Evolutionary conservation across 1,140 invertebrate species (phyloP), one percentile per base, ranked within the genome.

Genomic region (Rhizoglyphus robini): DNA sequence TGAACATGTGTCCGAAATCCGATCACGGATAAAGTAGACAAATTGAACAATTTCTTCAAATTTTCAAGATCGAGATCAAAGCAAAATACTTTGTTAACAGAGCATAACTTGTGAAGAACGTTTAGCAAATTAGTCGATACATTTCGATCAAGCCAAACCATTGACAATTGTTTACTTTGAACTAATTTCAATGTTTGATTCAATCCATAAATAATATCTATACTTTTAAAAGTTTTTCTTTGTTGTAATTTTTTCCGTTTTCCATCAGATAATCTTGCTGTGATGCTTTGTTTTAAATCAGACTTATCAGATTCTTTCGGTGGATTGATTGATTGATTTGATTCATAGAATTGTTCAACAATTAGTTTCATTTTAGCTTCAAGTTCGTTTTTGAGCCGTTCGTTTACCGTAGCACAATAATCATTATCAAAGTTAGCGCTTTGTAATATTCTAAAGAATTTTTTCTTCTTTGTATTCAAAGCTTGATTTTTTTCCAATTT

Each of bases 401-500:
- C 29, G 15, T 3, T 23, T 4, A 32, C 27, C 15, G 58, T 32
- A 4, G 1, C 2, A 23, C 27, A 60, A 46, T 32, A 60, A 4
- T 13, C 8, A n/a, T n/a, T n/a, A 32, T 29, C 15, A 46, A n/a
- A 11, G 13, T 2, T 8, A 46, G n/a, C 15, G 36, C 58, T 60
- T 46, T 60, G 58, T 60, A 60, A 46, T 20, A 60, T 23, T 2
- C 58, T 1, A n/a, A 60, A 2, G 36, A 60, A 32, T 27, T 60
- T 15, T 60, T 60, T 60, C 58, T 46, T 60, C 13, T 30, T 60
- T 13, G 58, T 20, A 34, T 29, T 15, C n/a, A 32, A 20, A n/a
- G n/a, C 29, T 27, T 60, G 58, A 38, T 23, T 32, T 27, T 29
- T 29, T 20, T 23, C 36, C 29, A 29, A 32, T 27, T 60, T 60